phyloP scores from a whole-genome alignment of 2,888 invertebrate genomes.

The Ceramica pisi region DNA sequence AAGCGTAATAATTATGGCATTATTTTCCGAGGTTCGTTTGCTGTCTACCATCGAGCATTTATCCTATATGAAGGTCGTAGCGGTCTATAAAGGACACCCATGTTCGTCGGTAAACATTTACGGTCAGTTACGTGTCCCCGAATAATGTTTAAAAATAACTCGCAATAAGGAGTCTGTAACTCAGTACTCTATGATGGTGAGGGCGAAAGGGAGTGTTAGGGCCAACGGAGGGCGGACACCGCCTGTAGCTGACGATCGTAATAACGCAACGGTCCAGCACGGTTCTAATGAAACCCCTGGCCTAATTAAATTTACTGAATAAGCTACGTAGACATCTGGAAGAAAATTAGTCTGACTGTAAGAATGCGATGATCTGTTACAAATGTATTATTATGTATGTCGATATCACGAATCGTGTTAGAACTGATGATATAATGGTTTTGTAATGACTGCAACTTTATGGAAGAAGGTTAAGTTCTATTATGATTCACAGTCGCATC shows the following conservation, averaged over 20 bases:
- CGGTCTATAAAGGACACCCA: constrained; percentile 19
- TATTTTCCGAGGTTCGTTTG: constrained; percentile 25
- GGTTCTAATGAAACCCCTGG: constrained; percentile 76
- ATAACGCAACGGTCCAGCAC: constrained; percentile 75
- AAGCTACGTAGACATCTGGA: constrained; percentile 54
- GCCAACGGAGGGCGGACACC: constrained; percentile 63
- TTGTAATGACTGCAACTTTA: constrained; percentile 54
- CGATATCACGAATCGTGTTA: constrained; percentile 47
- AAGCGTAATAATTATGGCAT: constrained; percentile 21
- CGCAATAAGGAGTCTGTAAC: constrained; percentile 16
- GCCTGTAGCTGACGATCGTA: constrained; percentile 79
- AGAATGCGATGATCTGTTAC: constrained; percentile 37
- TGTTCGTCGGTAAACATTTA: constrained; percentile 26
- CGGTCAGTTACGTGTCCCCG: constrained; percentile 26
- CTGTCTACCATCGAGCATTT: constrained; percentile 1
- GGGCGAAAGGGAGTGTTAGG: constrained; percentile 30
- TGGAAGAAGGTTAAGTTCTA: constrained; percentile 57
- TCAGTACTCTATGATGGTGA: constrained; percentile 26
- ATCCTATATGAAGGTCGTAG: constrained; percentile 18
- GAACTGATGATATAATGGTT: constrained; percentile 55
- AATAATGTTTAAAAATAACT: constrained; percentile 49
- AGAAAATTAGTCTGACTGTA: constrained; percentile 16
- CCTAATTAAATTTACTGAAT: constrained; percentile 79
- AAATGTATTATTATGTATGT: constrained; percentile 44
- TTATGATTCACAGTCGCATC: constrained; percentile 59